A percentile compares a stretch with the other conserved stretches of the same genome.
These are phyloP conservation scores for Diadophis punctatus DNA, from an alignment of 2,113 vertebrate genomes.

Conservation along the genomic window DNA sequence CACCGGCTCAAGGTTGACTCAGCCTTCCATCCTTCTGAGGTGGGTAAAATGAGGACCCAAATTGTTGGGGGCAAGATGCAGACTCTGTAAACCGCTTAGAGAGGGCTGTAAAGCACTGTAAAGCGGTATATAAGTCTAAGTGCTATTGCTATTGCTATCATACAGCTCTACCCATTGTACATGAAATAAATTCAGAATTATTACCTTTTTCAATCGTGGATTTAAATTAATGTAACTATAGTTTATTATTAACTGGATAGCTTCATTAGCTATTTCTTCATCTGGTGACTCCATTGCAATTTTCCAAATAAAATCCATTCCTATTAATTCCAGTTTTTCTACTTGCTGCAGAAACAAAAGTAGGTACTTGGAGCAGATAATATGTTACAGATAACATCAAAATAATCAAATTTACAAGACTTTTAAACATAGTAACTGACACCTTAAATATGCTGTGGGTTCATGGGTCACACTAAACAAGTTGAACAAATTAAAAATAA, in stretches of 20 bases:
- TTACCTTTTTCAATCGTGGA: constrained; percentile 95
- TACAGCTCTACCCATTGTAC: background rate
- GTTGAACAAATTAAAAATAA: background rate
- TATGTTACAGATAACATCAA: background rate
- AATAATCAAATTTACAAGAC: background rate
- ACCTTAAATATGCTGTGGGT: background rate
- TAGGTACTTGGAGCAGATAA: background rate
- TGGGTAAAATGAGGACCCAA: too few species aligned
- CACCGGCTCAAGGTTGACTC: too few species aligned
- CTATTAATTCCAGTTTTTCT: constrained; percentile 93
- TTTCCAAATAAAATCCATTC: constrained; percentile 99
- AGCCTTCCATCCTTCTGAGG: too few species aligned
- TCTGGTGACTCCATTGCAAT: constrained; percentile 98
- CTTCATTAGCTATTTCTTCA: constrained; percentile 99
- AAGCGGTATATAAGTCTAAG: too few species aligned
- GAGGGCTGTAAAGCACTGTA: too few species aligned
- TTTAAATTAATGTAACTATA: constrained; percentile 98
- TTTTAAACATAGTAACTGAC: background rate
- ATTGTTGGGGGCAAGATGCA: too few species aligned
- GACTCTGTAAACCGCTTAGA: too few species aligned
- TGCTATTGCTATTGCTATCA: background rate
- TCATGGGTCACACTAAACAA: background rate
- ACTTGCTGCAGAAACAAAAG: constrained; percentile 79
- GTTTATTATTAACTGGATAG: constrained; percentile 95
- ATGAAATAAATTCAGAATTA: constrained; percentile 25